Base-by-base conservation (phyloP, 1,140 invertebrate genomes). In the Drosophila tsacasi region DNA sequence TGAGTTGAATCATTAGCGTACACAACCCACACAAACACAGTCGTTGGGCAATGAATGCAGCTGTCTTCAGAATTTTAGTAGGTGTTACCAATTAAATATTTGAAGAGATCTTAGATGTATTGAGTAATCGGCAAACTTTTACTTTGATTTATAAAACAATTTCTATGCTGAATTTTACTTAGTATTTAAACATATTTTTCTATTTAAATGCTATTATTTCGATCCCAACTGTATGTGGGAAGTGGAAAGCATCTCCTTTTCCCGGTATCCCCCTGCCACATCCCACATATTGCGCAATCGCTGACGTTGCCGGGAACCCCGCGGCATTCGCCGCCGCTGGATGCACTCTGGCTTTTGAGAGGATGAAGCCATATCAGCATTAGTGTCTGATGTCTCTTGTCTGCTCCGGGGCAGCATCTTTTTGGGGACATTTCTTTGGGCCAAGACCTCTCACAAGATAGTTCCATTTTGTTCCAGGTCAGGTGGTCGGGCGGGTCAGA, bases 1-100 rank as follows among this genome's bases (percentile, higher is more conserved):
- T 89, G 85, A 90, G 85, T 90, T 73, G 78, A 85, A 89, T 89
- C 85, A 89, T 89, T 89, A 89, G 85, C 85, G 85, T 90, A 76
- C 63, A 81, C 75, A 72, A 50, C 62, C 66, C 60, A 47, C 39
- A 50, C 63, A 74, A 42, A 68, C 42, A 55, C 21, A 46, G 27
- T 23, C n/a, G 8, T 17, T 17, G 30, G 32, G 55, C 23, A 32
- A 37, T n/a, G 27, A 69, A 50, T 19, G 50, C 61, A 69, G 12
- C 4, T 25, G 44, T 9, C 47, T 30, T 21, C 47, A 30, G 7
- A 50, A 27, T 50, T 10, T 2, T 42, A 65, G 62, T 3, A 23
- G 30, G 37, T 7, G 0, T n/a, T 0, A 32, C 32, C 32, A 32
- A 32, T 32, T 32, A 10, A 32, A 32, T 12, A 10, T 12, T 32